A percentile compares a stretch with the other conserved stretches of the same genome.
Evolutionary conservation across 2,113 vertebrate genomes (phyloP).

Genomic region (Petroica traversi): DNA sequence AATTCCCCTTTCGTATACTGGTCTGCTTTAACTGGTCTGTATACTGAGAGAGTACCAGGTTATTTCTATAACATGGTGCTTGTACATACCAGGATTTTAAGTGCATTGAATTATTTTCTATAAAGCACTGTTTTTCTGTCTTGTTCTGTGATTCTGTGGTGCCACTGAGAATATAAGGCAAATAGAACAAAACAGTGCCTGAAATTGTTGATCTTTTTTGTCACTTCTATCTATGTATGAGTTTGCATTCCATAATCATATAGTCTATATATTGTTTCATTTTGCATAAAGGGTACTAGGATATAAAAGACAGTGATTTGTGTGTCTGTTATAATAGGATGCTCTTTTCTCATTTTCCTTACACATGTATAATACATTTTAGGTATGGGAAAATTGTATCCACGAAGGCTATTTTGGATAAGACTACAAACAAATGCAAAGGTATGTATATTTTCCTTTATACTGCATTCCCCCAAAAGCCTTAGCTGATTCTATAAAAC

Average conservation of each 20-base stretch:
- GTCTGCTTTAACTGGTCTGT: background rate
- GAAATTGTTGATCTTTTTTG: background rate
- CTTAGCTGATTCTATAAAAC: background rate
- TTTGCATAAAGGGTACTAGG: background rate
- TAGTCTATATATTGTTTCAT: background rate
- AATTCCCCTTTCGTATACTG: background rate
- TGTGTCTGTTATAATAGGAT: background rate
- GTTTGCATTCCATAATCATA: background rate
- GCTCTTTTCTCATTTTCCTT: conserved; percentile 47
- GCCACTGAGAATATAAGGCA: background rate
- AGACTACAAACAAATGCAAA: conserved; percentile 99
- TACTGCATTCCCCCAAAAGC: background rate
- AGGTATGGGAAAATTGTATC: conserved; percentile 99
- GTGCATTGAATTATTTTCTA: background rate
- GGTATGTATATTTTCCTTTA: conserved; percentile 76
- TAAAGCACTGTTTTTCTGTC: background rate
- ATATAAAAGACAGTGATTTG: background rate
- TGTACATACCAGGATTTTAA: background rate
- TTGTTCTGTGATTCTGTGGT: background rate
- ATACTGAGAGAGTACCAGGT: background rate
- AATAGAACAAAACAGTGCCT: background rate
- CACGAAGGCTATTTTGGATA: conserved; percentile 99
- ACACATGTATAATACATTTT: conserved; percentile 39
- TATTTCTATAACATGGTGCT: background rate
- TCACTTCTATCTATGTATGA: background rate